phyloP scores from a whole-genome alignment of 2,888 invertebrate genomes.

The Conchocele bisecta region DNA sequence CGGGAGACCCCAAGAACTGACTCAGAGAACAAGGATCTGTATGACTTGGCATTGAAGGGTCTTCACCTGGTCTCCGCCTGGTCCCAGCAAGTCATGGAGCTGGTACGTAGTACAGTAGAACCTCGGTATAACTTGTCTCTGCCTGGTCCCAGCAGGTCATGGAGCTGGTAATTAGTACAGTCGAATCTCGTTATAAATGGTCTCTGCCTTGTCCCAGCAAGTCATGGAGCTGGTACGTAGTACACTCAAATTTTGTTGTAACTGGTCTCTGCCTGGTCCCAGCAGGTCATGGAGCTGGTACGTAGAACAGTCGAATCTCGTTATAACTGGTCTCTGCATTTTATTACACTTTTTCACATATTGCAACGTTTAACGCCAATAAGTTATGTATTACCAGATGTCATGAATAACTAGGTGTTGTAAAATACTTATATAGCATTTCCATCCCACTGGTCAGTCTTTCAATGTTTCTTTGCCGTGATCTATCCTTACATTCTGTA shows the following conservation, averaged over 20 bases:
- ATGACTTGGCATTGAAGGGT: slow-evolving; percentile 95
- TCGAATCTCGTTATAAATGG: slow-evolving; percentile 84
- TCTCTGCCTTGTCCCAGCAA: slow-evolving; percentile 82
- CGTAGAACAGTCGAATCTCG: not conserved
- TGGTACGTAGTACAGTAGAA: slow-evolving; percentile 82
- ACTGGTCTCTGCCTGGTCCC: too few relatives aligned
- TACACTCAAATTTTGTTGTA: not conserved
- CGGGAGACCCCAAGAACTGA: slow-evolving; percentile 95
- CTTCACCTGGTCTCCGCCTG: slow-evolving; percentile 97
- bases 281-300: not conserved
- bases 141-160: slow-evolving; percentile 99
- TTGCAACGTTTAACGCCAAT: too few relatives aligned
- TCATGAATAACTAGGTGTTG: too few relatives aligned
- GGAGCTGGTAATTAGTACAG: slow-evolving; percentile 86
- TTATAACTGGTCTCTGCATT: not conserved
- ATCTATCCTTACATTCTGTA: too few relatives aligned
- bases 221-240: too few relatives aligned
- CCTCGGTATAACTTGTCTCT: slow-evolving; percentile 87
- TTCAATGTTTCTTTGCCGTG: too few relatives aligned
- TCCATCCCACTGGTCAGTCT: too few relatives aligned
- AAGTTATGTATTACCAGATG: too few relatives aligned
- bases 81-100: slow-evolving; percentile 98
- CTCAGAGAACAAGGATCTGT: slow-evolving; percentile 94
- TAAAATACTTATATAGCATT: too few relatives aligned
- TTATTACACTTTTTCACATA: too few relatives aligned